Percentiles rank a stretch among this genome's conserved stretches.
Conservation (phyloP, 2,113 vertebrate genomes). For the Lanius collurio region DNA sequence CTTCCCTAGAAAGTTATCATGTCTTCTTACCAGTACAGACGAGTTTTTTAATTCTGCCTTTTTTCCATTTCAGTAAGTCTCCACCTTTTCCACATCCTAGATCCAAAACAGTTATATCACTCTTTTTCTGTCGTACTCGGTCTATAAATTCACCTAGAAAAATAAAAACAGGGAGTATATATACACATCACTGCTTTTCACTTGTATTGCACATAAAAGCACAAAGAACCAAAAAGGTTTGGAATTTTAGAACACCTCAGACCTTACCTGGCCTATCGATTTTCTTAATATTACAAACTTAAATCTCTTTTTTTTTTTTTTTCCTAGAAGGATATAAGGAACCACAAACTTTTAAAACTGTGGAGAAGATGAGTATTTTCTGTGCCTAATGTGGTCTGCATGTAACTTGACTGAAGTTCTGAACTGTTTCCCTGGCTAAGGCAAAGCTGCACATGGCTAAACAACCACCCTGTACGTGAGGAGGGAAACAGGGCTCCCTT, state of each 20-base stretch:
- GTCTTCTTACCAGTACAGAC: conserved; percentile 89
- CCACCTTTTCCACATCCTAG: conserved; percentile 98
- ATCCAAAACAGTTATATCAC: conserved; percentile 86
- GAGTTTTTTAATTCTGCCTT: conserved; percentile 87
- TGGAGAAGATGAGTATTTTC: background rate
- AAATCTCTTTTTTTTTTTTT: background rate
- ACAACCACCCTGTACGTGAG: fast-evolving
- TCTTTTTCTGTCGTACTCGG: conserved; percentile 74
- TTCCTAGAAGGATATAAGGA: background rate
- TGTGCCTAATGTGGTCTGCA: background rate
- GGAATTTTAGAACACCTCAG: background rate
- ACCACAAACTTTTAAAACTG: background rate
- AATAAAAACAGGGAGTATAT: background rate
- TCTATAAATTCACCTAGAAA: conserved; percentile 89
- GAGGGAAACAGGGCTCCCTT: background rate
- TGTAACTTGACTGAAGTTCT: background rate
- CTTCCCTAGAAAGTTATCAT: background rate
- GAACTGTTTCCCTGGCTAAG: background rate
- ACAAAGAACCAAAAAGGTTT: background rate
- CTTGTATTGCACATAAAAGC: background rate
- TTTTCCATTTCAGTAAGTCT: conserved; percentile 95
- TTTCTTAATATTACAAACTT: background rate
- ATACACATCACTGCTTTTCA: background rate
- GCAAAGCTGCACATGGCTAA: background rate
- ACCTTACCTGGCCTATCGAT: background rate